Evolutionary conservation across 1,140 invertebrate species (phyloP).

Genomic region (Prorops nasuta): DNA sequence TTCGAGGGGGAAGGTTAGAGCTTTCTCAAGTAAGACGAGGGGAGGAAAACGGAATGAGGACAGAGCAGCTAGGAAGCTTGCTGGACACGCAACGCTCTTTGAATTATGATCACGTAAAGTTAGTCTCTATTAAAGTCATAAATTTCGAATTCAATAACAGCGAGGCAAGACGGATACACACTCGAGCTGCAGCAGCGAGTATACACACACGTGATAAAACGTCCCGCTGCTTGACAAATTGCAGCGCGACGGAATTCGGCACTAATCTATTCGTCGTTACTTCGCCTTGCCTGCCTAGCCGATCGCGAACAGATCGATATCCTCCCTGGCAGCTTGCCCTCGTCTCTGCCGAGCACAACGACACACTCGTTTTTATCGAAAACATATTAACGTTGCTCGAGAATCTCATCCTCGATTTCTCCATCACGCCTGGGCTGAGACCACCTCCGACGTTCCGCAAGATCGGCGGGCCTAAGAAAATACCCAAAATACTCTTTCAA

Average conservation of each 20-base stretch:
- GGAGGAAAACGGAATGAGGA: neutral
- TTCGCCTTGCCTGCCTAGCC: neutral
- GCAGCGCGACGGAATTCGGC: constrained; percentile 17
- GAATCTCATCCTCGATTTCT: no score
- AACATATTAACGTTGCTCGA: no score
- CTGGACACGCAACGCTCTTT: constrained; percentile 39
- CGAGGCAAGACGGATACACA: neutral
- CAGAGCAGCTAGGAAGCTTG: constrained; percentile 23
- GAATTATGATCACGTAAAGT: constrained; percentile 42
- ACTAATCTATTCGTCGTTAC: constrained; percentile 28
- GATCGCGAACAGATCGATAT: constrained; percentile 18
- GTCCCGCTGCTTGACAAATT: constrained; percentile 26
- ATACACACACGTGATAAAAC: constrained; percentile 9
- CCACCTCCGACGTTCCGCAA: no score
- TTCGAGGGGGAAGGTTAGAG: no score
- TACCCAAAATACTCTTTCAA: no score
- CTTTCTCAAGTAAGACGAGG: no score
- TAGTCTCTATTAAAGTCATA: constrained; percentile 48
- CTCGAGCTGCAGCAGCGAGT: neutral
- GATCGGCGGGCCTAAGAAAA: no score
- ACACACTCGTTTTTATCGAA: neutral
- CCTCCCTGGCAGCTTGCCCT: constrained; percentile 14
- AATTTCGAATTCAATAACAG: constrained; percentile 47
- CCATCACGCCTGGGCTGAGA: no score
- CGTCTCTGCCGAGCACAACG: neutral